These are phyloP conservation scores for Rattus norvegicus DNA, from an alignment of 2,113 vertebrate species.

Conservation along the genomic window DNA sequence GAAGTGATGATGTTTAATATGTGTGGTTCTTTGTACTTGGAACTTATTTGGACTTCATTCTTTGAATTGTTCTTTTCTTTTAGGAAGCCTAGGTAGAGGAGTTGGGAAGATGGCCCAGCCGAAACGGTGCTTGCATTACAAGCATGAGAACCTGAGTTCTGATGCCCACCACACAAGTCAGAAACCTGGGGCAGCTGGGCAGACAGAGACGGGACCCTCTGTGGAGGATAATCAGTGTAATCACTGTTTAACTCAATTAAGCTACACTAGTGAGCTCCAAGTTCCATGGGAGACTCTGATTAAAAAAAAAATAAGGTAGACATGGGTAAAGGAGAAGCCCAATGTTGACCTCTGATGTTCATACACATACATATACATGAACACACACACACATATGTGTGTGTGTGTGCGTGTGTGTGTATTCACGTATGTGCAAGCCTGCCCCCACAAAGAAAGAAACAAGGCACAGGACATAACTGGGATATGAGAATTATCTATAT, in stretches of 20 bases:
- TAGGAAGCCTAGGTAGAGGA: not conserved
- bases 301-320: not conserved
- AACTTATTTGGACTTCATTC: constrained; percentile 28
- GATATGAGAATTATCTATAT: constrained; percentile 29
- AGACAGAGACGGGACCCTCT: not conserved
- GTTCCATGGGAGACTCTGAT: not conserved
- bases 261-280: not conserved
- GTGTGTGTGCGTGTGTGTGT: too few species aligned
- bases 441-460: not conserved
- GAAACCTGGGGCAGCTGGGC: not conserved
- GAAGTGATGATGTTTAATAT: constrained; percentile 37
- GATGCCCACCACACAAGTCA: not conserved
- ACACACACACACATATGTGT: not conserved
- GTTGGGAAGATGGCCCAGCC: not conserved
- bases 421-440: accelerated
- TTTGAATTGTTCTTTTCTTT: constrained; percentile 39
- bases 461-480: not conserved
- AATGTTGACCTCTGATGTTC: not conserved
- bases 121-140: too few species aligned
- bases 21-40: constrained; percentile 38
- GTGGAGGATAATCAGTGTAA: not conserved
- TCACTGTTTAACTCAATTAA: not conserved
- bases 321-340: not conserved
- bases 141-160: not conserved
- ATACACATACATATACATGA: not conserved